Percentiles rank a stretch among this genome's conserved stretches.
These are phyloP conservation scores for Neomonachus schauinslandi DNA, from an alignment of 2,113 vertebrate genomes.

Conservation along the genomic window DNA sequence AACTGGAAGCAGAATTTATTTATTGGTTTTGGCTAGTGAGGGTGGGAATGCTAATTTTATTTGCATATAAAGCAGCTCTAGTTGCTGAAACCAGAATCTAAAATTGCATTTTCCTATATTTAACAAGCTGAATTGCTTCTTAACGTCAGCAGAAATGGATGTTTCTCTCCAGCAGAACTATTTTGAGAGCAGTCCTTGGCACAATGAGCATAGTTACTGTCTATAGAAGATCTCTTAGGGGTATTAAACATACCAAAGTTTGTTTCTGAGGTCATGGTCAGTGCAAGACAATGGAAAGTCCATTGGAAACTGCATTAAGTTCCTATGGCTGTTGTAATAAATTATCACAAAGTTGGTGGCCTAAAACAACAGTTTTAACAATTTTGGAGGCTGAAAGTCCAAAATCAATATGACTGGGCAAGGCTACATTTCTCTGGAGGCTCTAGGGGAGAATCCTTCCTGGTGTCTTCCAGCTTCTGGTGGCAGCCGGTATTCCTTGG, in stretches of 20 bases:
- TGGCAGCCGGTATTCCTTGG: not conserved
- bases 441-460: not conserved
- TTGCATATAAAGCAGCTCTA: not conserved
- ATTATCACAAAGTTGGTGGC: not conserved
- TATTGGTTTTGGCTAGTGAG: not conserved
- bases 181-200: not conserved
- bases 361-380: not conserved
- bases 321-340: not conserved
- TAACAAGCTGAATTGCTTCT: conserved; percentile 22
- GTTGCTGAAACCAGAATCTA: not conserved
- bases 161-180: not conserved
- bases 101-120: conserved; percentile 35
- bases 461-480: not conserved
- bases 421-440: not conserved
- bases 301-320: not conserved
- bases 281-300: not conserved
- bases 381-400: not conserved
- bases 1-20: conserved; percentile 9
- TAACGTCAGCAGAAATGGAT: not conserved
- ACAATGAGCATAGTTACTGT: not conserved
- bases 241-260: not conserved
- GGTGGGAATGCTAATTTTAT: not conserved
- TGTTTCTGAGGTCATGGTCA: not conserved
- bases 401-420: not conserved
- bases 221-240: not conserved